Evolutionary conservation across 2,888 invertebrate species (phyloP).

Genomic region (Drosophila fungiperda): DNA sequence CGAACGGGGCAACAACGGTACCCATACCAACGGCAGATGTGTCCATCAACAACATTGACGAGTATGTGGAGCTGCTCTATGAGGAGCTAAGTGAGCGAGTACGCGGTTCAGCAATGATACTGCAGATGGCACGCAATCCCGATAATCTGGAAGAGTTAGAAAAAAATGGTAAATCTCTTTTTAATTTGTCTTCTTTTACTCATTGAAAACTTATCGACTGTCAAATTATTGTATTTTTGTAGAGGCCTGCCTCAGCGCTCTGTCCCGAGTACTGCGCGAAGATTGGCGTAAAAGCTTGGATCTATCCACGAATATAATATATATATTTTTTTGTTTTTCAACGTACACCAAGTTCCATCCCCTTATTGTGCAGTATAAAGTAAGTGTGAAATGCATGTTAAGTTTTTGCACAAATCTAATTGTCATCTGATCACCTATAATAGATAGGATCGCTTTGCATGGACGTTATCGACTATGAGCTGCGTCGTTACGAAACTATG

Average conservation of each 20-base stretch:
- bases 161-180: constrained; percentile 90
- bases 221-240: constrained; percentile 75
- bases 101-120: constrained; percentile 94
- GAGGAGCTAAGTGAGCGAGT: constrained; percentile 97
- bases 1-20: constrained; percentile 79
- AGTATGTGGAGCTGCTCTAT: constrained; percentile 97
- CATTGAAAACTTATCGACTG: neutral
- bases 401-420: neutral
- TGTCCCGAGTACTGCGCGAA: constrained; percentile 97
- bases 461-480: constrained; percentile 97
- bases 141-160: constrained; percentile 97
- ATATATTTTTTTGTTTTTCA: constrained; percentile 98
- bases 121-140: constrained; percentile 96
- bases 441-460: constrained; percentile 98
- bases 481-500: constrained; percentile 97
- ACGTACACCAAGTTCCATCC: constrained; percentile 97
- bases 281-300: constrained; percentile 99
- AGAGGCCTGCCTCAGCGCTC: constrained; percentile 97
- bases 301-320: constrained; percentile 97
- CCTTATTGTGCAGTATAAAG: constrained; percentile 97
- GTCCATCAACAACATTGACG: constrained; percentile 93
- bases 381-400: constrained; percentile 78
- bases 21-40: constrained; percentile 87
- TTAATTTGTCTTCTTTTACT: neutral
- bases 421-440: neutral